phyloP scores from a whole-genome alignment of 1,140 invertebrate species.

The Trichonephila inaurata region DNA sequence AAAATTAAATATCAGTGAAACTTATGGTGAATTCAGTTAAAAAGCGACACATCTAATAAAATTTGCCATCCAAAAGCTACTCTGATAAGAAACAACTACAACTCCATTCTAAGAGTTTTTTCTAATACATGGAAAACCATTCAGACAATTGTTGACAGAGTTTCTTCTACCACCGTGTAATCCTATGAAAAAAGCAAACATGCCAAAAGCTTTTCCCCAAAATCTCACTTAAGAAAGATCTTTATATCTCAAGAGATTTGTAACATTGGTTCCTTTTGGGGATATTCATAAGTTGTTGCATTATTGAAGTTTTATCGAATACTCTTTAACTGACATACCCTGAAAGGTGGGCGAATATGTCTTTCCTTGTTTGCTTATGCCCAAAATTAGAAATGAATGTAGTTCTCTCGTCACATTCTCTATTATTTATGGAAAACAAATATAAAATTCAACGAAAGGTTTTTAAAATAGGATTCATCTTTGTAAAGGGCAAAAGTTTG shows the following conservation, averaged over 20 bases:
- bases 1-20: no score
- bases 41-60: neutral
- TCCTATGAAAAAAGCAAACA: neutral
- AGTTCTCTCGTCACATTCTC: no score
- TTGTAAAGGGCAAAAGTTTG: no score
- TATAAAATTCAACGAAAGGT: no score
- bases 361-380: no score
- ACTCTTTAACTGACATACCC: no score
- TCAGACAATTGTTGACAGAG: neutral
- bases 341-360: no score
- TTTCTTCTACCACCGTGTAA: neutral
- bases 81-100: neutral
- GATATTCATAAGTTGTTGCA: neutral
- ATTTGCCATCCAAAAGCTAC: no score
- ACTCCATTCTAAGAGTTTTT: neutral
- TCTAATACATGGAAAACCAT: neutral
- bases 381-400: no score
- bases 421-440: no score
- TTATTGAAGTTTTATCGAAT: neutral
- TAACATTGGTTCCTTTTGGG: neutral
- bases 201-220: neutral
- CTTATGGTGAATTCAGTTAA: no score
- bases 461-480: no score
- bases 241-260: neutral
- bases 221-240: neutral